Evolutionary conservation across 2,888 invertebrate species (phyloP).

Genomic region (Gastracanthus pulcherrimus): DNA sequence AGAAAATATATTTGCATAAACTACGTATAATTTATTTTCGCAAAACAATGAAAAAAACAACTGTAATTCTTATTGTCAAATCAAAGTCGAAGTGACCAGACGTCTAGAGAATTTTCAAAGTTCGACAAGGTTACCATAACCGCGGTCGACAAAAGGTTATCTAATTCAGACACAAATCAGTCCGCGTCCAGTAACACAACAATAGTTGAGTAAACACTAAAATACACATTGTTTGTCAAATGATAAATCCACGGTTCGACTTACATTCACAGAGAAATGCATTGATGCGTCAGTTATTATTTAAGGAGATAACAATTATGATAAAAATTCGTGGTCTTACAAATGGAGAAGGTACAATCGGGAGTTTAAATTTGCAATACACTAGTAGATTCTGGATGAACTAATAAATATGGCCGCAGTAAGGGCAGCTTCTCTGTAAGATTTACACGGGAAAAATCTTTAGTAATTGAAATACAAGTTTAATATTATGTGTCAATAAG

Average conservation of each 20-base stretch:
- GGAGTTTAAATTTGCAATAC: too few species aligned
- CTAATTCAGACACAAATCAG: constrained; percentile 52
- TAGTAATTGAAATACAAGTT: too few species aligned
- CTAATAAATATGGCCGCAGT: too few species aligned
- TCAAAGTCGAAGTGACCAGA: constrained; percentile 28
- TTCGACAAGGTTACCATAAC: constrained; percentile 15
- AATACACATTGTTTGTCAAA: constrained; percentile 31
- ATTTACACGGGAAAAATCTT: too few species aligned
- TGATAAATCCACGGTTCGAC: not conserved
- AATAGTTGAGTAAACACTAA: constrained; percentile 3
- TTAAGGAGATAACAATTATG: too few species aligned
- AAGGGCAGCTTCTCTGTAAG: too few species aligned
- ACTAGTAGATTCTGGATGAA: too few species aligned
- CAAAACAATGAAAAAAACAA: not conserved
- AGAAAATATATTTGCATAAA: not conserved
- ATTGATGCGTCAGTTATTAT: too few species aligned
- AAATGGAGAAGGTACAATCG: too few species aligned
- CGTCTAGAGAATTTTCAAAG: constrained; percentile 53
- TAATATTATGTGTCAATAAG: too few species aligned
- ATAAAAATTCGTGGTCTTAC: too few species aligned
- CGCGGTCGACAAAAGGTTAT: constrained; percentile 43
- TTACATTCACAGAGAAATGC: too few species aligned
- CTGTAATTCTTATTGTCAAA: constrained; percentile 40
- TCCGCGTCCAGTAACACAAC: constrained; percentile 34
- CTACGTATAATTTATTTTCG: not conserved